Conservation (phyloP, 2,797 vertebrate genomes). For the Sebastes reedi region DNA sequence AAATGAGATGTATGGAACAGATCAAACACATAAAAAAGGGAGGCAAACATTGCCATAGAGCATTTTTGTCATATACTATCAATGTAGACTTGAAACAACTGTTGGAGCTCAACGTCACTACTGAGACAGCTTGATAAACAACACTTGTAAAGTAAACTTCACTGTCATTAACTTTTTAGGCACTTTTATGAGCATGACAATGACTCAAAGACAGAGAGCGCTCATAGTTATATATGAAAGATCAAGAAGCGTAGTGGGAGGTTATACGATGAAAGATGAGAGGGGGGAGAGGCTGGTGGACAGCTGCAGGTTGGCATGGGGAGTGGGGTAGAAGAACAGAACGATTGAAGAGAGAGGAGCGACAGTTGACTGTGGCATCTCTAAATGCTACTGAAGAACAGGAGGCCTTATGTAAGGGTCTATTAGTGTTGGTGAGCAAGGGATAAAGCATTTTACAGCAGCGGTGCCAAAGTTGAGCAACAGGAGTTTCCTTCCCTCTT, state of each 20-base stretch:
- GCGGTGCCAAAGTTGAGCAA: conserved; percentile 48
- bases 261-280: conserved; percentile 13
- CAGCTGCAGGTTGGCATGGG: conserved; percentile 51
- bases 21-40: conserved; percentile 13
- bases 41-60: background rate
- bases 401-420: conserved; percentile 63
- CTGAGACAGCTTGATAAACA: background rate
- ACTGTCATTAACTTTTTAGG: background rate
- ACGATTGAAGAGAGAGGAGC: conserved; percentile 26
- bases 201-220: background rate
- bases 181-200: background rate
- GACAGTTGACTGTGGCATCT: conserved; percentile 54
- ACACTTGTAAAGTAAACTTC: background rate
- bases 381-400: conserved; percentile 51
- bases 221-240: background rate
- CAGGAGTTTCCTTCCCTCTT: conserved; percentile 50
- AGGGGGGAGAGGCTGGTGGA: conserved; percentile 16
- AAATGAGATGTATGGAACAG: conserved; percentile 17
- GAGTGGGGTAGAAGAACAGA: conserved; percentile 35
- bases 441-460: conserved; percentile 58
- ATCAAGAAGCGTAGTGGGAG: conserved; percentile 11
- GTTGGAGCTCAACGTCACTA: background rate
- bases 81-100: background rate
- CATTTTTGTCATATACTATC: background rate
- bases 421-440: conserved; percentile 68